Evolutionary conservation across 2,797 vertebrate species (phyloP).

Genomic region (Nannoperca australis): DNA sequence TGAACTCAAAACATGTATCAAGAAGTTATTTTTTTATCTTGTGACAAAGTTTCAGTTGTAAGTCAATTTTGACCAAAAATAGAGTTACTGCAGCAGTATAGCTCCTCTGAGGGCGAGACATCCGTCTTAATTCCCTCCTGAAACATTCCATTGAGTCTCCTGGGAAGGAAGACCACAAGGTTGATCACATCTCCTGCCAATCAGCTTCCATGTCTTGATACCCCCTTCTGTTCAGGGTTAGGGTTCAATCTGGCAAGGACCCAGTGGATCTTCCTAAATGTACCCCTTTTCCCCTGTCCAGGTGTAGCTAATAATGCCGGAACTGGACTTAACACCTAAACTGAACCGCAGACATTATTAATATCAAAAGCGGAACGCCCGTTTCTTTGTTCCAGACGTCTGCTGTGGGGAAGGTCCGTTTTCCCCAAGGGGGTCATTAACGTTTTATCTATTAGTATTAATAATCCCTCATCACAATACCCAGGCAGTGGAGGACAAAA

Average conservation of each 20-base stretch:
- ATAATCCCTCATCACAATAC: neutral
- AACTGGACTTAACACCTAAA: neutral
- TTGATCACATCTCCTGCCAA: neutral
- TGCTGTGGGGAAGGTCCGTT: neutral
- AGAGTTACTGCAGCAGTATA: too few species aligned
- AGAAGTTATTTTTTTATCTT: too few species aligned
- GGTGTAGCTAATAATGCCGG: constrained; percentile 2
- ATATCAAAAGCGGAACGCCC: neutral
- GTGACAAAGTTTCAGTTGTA: too few species aligned
- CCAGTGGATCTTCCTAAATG: neutral
- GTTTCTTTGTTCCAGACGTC: neutral
- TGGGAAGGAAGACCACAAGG: neutral
- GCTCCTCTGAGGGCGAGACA: too few species aligned
- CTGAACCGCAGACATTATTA: neutral
- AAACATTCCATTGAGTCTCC: too few species aligned
- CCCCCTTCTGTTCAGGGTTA: too few species aligned
- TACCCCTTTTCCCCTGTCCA: neutral
- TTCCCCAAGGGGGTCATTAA: neutral
- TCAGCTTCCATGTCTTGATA: too few species aligned
- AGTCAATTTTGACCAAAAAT: too few species aligned
- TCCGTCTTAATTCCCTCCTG: neutral
- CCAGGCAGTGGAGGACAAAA: neutral
- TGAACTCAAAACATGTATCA: too few species aligned
- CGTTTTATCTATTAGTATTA: constrained; percentile 2
- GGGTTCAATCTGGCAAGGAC: neutral